Evolutionary conservation across 2,113 vertebrate species (phyloP).

Genomic region (Vanacampus margaritifer): DNA sequence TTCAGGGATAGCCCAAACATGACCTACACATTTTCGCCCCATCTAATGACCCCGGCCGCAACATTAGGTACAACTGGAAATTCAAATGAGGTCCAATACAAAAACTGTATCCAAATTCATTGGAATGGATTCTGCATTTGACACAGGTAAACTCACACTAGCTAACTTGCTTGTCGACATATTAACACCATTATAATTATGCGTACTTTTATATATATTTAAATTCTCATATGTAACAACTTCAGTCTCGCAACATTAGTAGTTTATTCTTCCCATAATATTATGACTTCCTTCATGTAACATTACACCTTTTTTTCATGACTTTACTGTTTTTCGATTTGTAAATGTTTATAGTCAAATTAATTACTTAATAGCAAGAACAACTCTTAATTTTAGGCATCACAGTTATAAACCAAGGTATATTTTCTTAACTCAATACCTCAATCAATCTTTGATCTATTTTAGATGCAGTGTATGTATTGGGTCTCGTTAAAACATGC

Average conservation of each 20-base stretch:
- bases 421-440: not conserved
- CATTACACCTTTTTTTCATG: too few species aligned
- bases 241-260: too few species aligned
- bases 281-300: too few species aligned
- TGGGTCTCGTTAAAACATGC: not conserved
- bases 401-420: not conserved
- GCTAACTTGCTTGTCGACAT: too few species aligned
- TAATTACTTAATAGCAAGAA: not conserved
- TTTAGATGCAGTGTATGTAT: not conserved
- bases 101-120: not conserved
- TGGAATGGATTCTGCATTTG: too few species aligned
- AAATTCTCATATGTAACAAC: too few species aligned
- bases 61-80: not conserved
- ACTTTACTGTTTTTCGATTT: not conserved
- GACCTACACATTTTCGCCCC: constrained; percentile 12
- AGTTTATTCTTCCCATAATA: too few species aligned
- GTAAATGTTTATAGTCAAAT: not conserved
- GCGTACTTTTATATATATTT: too few species aligned
- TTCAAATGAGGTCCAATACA: not conserved
- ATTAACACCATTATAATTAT: too few species aligned
- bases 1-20: constrained; percentile 48
- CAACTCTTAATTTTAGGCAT: not conserved
- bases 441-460: not conserved
- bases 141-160: too few species aligned
- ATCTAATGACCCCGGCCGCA: not conserved